These are phyloP conservation scores for Musca domestica DNA, from an alignment of 1,140 invertebrate genomes.

Conservation along the genomic window DNA sequence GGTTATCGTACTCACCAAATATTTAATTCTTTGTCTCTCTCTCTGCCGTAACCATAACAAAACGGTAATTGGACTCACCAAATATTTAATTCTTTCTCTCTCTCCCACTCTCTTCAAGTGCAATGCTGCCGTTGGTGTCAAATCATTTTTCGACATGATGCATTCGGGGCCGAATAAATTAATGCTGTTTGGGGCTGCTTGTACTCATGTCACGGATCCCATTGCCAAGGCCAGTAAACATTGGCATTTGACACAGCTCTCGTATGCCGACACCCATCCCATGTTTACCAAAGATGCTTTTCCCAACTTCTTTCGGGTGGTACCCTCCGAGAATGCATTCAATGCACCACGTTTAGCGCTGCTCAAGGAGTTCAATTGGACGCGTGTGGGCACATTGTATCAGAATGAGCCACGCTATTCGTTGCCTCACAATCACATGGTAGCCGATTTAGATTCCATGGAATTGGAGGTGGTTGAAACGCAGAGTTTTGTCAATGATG, in stretches of 20 bases:
- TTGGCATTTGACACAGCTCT: constrained; percentile 95
- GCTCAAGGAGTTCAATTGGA: constrained; percentile 94
- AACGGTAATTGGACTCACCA: no score
- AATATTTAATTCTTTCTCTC: background rate
- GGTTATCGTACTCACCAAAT: no score
- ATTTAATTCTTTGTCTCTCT: no score
- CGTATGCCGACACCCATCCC: constrained; percentile 97
- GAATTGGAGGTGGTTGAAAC: constrained; percentile 84
- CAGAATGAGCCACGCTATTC: constrained; percentile 95
- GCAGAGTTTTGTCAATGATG: constrained; percentile 91
- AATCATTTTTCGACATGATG: constrained; percentile 98
- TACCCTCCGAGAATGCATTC: constrained; percentile 94
- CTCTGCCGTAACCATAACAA: no score
- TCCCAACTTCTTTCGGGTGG: constrained; percentile 94
- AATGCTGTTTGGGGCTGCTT: constrained; percentile 95
- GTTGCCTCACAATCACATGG: constrained; percentile 86
- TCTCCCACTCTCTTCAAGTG: constrained; percentile 71
- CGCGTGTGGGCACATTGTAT: constrained; percentile 92
- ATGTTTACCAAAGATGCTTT: constrained; percentile 94
- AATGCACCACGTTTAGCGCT: constrained; percentile 88
- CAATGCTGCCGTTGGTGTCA: constrained; percentile 96
- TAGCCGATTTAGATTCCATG: constrained; percentile 81
- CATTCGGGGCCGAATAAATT: constrained; percentile 85
- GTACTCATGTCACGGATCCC: constrained; percentile 94
- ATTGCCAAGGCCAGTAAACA: constrained; percentile 96